Percentiles rank a stretch among this genome's conserved stretches.
Conservation (phyloP, 2,888 invertebrate genomes). For the Eumacrocentrus americanus region DNA sequence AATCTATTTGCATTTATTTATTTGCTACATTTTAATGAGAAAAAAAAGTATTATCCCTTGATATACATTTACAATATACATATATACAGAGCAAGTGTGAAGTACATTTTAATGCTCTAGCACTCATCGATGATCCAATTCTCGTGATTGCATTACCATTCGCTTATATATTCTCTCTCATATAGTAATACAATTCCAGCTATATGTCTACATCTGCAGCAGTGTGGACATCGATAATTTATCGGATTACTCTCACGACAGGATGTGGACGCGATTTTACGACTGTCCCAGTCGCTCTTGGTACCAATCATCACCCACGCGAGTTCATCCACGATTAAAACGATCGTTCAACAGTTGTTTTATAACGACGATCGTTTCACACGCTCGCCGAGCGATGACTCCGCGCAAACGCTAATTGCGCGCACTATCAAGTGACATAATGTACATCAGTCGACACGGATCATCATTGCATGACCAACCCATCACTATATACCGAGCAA, state of each 20-base stretch:
- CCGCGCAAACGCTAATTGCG: slow-evolving; percentile 43
- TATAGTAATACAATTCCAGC: too few relatives aligned
- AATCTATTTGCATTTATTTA: too few relatives aligned
- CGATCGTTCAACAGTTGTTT: slow-evolving; percentile 34
- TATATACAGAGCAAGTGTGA: too few relatives aligned
- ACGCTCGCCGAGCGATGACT: slow-evolving; percentile 35
- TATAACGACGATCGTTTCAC: slow-evolving; percentile 47
- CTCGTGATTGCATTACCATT: too few relatives aligned
- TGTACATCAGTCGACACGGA: slow-evolving; percentile 33
- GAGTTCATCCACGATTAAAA: slow-evolving; percentile 38
- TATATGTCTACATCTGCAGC: too few relatives aligned
- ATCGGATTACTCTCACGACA: neutral
- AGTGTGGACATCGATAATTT: slow-evolving; percentile 1
- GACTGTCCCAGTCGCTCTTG: slow-evolving; percentile 40
- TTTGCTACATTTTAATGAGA: too few relatives aligned
- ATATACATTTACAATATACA: too few relatives aligned
- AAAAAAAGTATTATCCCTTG: too few relatives aligned
- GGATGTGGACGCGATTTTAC: slow-evolving; percentile 41
- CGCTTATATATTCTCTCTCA: too few relatives aligned
- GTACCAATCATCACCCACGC: slow-evolving; percentile 14
- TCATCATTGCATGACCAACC: neutral
- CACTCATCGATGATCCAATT: too few relatives aligned
- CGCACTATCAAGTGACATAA: slow-evolving; percentile 50
- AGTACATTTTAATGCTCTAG: too few relatives aligned
- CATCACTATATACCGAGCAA: neutral